Evolutionary conservation across 2,113 vertebrate species (phyloP), one percentile per base, ranked within the genome.

Genomic region (Nannospalax galili): DNA sequence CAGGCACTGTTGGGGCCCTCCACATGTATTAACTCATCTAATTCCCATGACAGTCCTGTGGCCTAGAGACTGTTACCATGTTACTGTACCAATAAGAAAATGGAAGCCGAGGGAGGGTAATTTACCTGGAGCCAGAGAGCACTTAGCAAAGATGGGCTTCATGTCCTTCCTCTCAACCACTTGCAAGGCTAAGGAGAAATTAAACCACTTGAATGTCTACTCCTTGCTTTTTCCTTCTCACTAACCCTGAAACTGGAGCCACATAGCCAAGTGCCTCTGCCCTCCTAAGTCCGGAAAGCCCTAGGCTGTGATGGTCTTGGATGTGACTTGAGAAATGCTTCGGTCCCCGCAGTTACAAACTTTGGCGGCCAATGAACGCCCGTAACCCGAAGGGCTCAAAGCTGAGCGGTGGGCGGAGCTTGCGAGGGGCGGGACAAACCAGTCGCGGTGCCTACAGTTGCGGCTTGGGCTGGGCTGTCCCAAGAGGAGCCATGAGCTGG

Each of bases 401-500:
- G 91, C 77, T 5, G 85, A 45, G 80, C 30, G 4, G 17, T 84
- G 95, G 95, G 97, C 30, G 96, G 96, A 35, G 93, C 90, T 69
- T 24, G 78, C 5, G 48, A 58, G 22, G 40, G 92, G 84, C 52
- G 77, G 72, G 81, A 74, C 73, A n/a, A 14, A 8, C 45, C 30
- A 8, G 6, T 58, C 37, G 91, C 42, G 92, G 86, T 15, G 87
- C 73, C 80, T 58, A 32, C 35, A 58, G 69, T 58, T 60, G 48
- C 69, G 24, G 19, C 40, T 42, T 37, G 37, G 10, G 16, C 22
- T 42, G 35, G 1, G 73, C 48, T 40, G 15, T 85, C 10, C 20
- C 0, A 8, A 22, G 81, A 37, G 52, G 81, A 97, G 72, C 92
- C 91, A 98, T 98, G 98, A 98, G 97, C 89, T 98, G 97, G 96